Evolutionary conservation across 1,140 invertebrate species (phyloP).

Genomic region (Cotesia typhae): DNA sequence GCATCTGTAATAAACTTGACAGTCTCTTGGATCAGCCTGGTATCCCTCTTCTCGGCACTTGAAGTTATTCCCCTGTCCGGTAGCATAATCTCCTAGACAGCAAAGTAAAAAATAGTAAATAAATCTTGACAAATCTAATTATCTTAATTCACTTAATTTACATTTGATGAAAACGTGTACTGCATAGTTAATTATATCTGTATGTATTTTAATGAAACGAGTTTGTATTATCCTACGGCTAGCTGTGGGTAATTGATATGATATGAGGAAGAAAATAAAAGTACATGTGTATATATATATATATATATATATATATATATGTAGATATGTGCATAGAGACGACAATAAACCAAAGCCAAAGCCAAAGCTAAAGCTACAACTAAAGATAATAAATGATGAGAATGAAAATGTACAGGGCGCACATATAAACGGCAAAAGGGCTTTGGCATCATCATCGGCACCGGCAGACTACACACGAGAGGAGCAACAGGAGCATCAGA

Average conservation of each 20-base stretch:
- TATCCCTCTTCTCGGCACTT: constrained; percentile 70
- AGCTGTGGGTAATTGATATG: constrained; percentile 22
- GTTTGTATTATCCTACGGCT: constrained; percentile 8
- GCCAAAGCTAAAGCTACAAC: constrained; percentile 7
- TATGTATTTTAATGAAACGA: constrained; percentile 1
- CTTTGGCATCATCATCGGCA: not conserved
- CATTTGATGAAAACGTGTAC: not conserved
- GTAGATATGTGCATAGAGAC: too few relatives aligned
- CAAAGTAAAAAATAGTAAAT: constrained; percentile 6
- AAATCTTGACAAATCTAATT: not conserved
- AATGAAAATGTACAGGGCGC: constrained; percentile 22
- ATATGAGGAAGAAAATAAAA: not conserved
- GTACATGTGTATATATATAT: not conserved
- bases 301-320: not conserved
- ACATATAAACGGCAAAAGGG: constrained; percentile 7
- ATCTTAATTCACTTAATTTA: constrained; percentile 4
- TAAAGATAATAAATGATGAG: constrained; percentile 33
- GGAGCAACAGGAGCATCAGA: not conserved
- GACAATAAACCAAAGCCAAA: too few relatives aligned
- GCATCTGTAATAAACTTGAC: constrained; percentile 70
- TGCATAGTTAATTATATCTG: not conserved
- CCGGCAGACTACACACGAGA: too few relatives aligned
- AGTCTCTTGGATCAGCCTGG: constrained; percentile 67
- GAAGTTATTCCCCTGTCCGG: constrained; percentile 45
- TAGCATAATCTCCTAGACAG: constrained; percentile 45